These are phyloP conservation scores for Hemicordylus capensis DNA, from an alignment of 2,113 vertebrate genomes.

Conservation along the genomic window DNA sequence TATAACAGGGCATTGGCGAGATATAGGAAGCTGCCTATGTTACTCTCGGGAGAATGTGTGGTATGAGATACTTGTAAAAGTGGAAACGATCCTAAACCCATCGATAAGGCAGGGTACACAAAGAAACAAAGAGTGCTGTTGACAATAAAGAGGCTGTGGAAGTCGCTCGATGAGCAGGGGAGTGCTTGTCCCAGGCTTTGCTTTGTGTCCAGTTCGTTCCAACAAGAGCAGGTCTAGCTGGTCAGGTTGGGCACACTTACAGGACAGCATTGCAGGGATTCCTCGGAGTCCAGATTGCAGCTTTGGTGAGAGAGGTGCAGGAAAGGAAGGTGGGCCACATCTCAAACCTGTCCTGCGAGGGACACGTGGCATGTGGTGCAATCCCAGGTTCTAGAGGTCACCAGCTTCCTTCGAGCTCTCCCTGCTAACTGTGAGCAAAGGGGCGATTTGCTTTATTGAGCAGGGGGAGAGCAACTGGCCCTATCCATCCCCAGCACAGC, in stretches of 20 bases:
- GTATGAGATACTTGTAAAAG: too few relatives aligned
- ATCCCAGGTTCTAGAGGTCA: not conserved
- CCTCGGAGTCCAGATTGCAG: not conserved
- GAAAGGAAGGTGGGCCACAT: not conserved
- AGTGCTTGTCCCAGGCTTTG: not conserved
- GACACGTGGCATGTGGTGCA: not conserved
- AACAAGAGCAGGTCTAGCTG: not conserved
- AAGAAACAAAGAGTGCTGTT: not conserved
- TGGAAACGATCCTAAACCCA: too few relatives aligned
- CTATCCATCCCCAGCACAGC: too few relatives aligned
- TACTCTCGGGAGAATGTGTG: too few relatives aligned
- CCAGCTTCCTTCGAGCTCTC: too few relatives aligned
- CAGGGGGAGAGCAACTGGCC: too few relatives aligned
- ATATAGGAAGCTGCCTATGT: too few relatives aligned
- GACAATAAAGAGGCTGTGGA: not conserved
- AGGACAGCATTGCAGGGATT: slow-evolving; percentile 4
- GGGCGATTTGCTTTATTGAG: too few relatives aligned
- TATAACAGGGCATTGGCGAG: too few relatives aligned
- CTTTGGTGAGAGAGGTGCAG: not conserved
- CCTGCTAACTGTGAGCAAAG: too few relatives aligned
- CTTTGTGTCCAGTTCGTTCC: not conserved
- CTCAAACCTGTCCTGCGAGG: not conserved
- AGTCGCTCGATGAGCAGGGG: not conserved
- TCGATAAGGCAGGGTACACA: not conserved
- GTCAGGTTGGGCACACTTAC: not conserved